Conservation (phyloP, 1,140 invertebrate species). For the Condylostylus longicornis region DNA sequence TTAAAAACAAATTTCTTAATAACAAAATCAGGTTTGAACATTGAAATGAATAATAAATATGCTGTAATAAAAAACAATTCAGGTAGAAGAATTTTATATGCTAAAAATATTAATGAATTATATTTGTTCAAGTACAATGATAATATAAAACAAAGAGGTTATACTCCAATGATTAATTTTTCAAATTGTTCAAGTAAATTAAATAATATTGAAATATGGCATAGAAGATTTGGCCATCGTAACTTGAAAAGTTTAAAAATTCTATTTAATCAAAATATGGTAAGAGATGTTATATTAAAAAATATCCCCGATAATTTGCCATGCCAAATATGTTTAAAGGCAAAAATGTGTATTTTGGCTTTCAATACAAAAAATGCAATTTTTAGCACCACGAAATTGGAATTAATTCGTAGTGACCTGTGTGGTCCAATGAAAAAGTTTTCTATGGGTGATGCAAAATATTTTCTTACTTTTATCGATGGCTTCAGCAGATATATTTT, state of each 20-base stretch:
- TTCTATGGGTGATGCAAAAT: slow-evolving; percentile 20
- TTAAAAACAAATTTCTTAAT: too few species aligned
- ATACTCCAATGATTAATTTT: too few species aligned
- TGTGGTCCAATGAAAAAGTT: slow-evolving; percentile 26
- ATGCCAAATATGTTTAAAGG: slow-evolving; percentile 2
- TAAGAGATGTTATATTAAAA: background rate
- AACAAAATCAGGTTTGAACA: too few species aligned
- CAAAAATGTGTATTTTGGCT: background rate
- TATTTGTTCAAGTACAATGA: too few species aligned
- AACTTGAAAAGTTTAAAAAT: background rate
- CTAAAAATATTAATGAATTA: too few species aligned
- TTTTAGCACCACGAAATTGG: slow-evolving; percentile 15
- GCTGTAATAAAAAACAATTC: too few species aligned
- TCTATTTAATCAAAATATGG: background rate
- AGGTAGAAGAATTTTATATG: too few species aligned
- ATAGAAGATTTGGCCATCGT: slow-evolving; percentile 3
- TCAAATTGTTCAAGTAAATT: too few species aligned
- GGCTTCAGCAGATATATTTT: slow-evolving; percentile 22
- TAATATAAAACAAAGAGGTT: too few species aligned
- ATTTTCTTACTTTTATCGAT: slow-evolving; percentile 31
- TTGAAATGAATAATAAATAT: too few species aligned
- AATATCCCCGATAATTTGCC: background rate
- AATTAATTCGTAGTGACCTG: slow-evolving; percentile 28
- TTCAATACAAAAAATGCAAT: background rate
- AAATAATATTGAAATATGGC: too few species aligned